These are phyloP conservation scores for Trissonchulus latispiculum DNA, from an alignment of 2,888 invertebrate genomes.

Conservation along the genomic window DNA sequence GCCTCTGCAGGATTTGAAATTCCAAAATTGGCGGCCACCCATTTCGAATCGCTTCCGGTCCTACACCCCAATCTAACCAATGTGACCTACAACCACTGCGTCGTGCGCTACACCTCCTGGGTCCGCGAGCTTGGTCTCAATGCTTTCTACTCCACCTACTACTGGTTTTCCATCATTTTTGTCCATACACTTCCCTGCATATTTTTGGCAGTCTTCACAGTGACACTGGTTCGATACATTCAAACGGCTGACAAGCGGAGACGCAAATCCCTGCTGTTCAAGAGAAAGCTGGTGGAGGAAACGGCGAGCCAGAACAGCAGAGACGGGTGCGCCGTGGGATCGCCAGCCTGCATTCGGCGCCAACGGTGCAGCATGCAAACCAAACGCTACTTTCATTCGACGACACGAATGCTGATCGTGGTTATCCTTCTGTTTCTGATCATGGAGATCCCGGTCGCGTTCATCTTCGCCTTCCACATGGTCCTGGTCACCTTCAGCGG, in stretches of 20 bases:
- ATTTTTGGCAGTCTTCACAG: conserved; percentile 27
- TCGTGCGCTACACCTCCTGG: conserved; percentile 56
- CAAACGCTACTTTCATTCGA: conserved; percentile 18
- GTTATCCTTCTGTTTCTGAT: conserved; percentile 49
- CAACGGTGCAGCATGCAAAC: neutral
- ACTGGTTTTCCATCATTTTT: conserved; percentile 70
- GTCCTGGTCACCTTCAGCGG: conserved; percentile 53
- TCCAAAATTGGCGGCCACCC: neutral
- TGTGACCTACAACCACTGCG: conserved; percentile 30
- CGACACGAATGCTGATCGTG: conserved; percentile 47
- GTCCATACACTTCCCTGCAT: conserved; percentile 50
- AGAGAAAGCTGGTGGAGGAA: neutral
- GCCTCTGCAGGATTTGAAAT: neutral
- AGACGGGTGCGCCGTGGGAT: neutral
- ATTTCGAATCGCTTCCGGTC: neutral
- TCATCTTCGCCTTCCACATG: conserved; percentile 37
- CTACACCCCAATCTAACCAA: neutral
- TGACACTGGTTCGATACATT: conserved; percentile 10
- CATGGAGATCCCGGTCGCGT: conserved; percentile 48
- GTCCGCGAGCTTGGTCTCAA: conserved; percentile 53
- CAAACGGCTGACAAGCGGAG: conserved; percentile 7
- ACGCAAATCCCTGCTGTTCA: neutral
- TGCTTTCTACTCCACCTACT: conserved; percentile 59
- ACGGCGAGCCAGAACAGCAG: neutral
- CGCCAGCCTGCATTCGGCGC: neutral